A percentile compares a stretch with the other conserved stretches of the same genome.
Evolutionary conservation across 2,797 vertebrate genomes (phyloP).

Genomic region (Phylloscopus collybita): DNA sequence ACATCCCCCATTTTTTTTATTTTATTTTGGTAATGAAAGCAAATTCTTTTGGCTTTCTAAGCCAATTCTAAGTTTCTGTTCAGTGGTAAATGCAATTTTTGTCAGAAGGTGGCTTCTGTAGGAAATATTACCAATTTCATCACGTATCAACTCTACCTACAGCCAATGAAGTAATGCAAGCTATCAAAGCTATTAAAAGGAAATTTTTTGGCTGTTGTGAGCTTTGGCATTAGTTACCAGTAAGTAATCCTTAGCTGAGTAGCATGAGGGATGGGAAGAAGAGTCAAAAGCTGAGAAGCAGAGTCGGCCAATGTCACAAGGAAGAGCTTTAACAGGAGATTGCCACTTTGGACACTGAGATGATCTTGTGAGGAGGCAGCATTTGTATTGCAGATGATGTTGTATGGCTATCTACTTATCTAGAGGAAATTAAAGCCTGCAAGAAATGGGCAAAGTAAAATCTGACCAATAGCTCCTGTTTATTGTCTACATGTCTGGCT

Average conservation of each 20-base stretch:
- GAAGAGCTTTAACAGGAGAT: neutral
- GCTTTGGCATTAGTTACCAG: neutral
- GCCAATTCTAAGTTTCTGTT: neutral
- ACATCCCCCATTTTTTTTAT: rapidly evolving
- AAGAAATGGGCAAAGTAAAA: neutral
- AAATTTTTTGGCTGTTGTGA: neutral
- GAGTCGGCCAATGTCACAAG: neutral
- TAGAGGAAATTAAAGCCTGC: neutral
- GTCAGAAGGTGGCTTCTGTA: neutral
- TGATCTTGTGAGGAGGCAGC: neutral
- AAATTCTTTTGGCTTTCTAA: neutral
- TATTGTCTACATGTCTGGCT: neutral
- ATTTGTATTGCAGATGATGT: neutral
- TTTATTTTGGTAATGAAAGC: neutral
- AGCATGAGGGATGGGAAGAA: neutral
- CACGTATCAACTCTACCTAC: neutral
- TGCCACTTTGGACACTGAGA: neutral
- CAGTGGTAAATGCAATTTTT: neutral
- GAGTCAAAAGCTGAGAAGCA: neutral
- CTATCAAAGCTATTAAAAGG: slow-evolving; percentile 29
- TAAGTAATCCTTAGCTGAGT: neutral
- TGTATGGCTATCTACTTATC: neutral
- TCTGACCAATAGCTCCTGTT: neutral
- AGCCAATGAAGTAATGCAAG: neutral
- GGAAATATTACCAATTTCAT: neutral